Evolutionary conservation across 2,888 invertebrate species (phyloP).

Genomic region (Cynaeus angustus): DNA sequence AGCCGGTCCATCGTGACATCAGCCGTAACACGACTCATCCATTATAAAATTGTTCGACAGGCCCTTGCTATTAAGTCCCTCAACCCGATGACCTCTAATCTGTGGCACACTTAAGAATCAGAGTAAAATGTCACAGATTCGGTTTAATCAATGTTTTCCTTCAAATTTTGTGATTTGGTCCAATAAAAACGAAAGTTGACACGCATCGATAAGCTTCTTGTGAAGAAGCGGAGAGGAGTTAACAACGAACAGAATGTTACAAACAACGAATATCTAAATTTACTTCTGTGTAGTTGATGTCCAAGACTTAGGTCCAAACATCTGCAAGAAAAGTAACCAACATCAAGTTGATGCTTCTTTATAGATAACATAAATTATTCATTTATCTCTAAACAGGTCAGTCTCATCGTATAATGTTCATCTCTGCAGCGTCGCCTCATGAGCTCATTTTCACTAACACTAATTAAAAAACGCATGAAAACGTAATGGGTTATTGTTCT

Average conservation of each 20-base stretch:
- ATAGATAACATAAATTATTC: no score
- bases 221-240: no score
- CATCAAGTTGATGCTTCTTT: no score
- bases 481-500: constrained; percentile 41
- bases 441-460: constrained; percentile 16
- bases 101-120: constrained; percentile 43
- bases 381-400: constrained; percentile 13
- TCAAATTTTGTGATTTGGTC: constrained; percentile 42
- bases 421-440: background rate
- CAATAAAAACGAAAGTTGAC: constrained; percentile 48
- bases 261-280: no score
- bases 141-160: constrained; percentile 24
- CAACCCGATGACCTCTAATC: constrained; percentile 41
- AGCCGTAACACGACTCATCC: constrained; percentile 39
- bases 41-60: constrained; percentile 36
- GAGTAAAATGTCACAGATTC: constrained; percentile 40
- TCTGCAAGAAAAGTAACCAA: no score
- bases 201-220: background rate
- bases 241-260: no score
- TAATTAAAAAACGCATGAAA: constrained; percentile 25
- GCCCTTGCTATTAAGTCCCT: constrained; percentile 30
- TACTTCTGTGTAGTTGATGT: no score
- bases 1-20: constrained; percentile 19
- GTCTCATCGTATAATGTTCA: background rate
- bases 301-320: no score